Evolutionary conservation across 2,113 vertebrate genomes (phyloP), one percentile per base, ranked within the genome.

Genomic region (Stigmatopora nigra): DNA sequence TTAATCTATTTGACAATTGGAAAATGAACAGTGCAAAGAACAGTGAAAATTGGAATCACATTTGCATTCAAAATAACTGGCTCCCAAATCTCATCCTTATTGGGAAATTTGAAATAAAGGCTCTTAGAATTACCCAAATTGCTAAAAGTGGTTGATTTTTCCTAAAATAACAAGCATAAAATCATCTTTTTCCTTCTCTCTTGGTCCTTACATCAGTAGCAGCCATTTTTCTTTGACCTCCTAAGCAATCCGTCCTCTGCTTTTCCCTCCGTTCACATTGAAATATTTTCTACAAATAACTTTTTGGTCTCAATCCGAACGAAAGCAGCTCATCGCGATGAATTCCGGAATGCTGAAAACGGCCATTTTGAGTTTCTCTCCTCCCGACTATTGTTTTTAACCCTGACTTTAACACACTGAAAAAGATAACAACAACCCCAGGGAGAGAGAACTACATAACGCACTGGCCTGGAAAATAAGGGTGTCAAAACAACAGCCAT

Each of bases 261-360:
- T 47, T 73, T 41, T n/a, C n/a, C 64, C 35, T 14, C 31, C 17
- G 55, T 35, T 15, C 15, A 17, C 56, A 36, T 38, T 9, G 3
- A n/a, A 55, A 41, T 13, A 16, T 13, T 19, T 19, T 3, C 56
- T 38, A 72, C 64, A 45, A 63, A 15, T 8, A n/a, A 60, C 64
- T 19, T 61, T 79, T 77, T 75, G 76, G 70, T 82, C 76, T 79
- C 58, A 3, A 19, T 41, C 41, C 58, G 19, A 60, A 11, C 25
- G 16, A 16, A 36, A 16, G 7, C 14, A 4, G 17, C 36, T 16
- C 35, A 57, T 0, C 19, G 5, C 51, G 47, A 61, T 57, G 72
- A 83, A 80, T 63, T 63, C 56, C n/a, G 82, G 83, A 86, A 87
- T 86, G 85, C 75, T 65, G 65, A 63, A 63, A 72, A 41, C 58